A percentile compares a stretch with the other conserved stretches of the same genome.
Evolutionary conservation across 2,113 vertebrate genomes (phyloP).

Genomic region (Stegastes partitus): DNA sequence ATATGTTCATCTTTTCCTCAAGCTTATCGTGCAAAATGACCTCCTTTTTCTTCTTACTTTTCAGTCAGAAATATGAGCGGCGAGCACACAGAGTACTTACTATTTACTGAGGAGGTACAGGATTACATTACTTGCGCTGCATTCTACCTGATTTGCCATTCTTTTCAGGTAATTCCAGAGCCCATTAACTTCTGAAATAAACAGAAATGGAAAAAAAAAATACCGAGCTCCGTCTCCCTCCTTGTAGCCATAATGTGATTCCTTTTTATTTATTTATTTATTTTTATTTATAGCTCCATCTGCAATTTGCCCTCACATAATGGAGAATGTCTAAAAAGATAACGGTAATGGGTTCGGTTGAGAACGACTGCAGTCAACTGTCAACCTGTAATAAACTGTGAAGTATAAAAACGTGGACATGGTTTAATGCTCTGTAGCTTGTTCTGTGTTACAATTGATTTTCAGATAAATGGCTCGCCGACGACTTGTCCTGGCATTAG

Average conservation of each 20-base stretch:
- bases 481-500: conserved; percentile 10
- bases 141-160: conserved; percentile 8
- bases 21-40: neutral
- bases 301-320: conserved; percentile 36
- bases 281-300: conserved; percentile 36
- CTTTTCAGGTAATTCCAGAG: conserved; percentile 12
- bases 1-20: neutral
- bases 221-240: neutral
- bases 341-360: conserved; percentile 33
- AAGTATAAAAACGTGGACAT: conserved; percentile 14
- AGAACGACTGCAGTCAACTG: conserved; percentile 29
- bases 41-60: neutral
- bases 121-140: conserved; percentile 8
- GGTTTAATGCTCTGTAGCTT: conserved; percentile 21
- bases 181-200: conserved; percentile 32
- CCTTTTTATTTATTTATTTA: conserved; percentile 31
- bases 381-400: conserved; percentile 33
- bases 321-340: conserved; percentile 37
- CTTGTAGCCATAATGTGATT: conserved; percentile 14
- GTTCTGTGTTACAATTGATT: conserved; percentile 21
- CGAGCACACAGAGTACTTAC: neutral
- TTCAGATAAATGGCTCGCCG: conserved; percentile 35
- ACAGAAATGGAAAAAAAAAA: conserved; percentile 26
- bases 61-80: neutral
- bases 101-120: neutral